Evolutionary conservation across 2,888 invertebrate genomes (phyloP), one percentile per base, ranked within the genome.

Genomic region (Pocota personata): DNA sequence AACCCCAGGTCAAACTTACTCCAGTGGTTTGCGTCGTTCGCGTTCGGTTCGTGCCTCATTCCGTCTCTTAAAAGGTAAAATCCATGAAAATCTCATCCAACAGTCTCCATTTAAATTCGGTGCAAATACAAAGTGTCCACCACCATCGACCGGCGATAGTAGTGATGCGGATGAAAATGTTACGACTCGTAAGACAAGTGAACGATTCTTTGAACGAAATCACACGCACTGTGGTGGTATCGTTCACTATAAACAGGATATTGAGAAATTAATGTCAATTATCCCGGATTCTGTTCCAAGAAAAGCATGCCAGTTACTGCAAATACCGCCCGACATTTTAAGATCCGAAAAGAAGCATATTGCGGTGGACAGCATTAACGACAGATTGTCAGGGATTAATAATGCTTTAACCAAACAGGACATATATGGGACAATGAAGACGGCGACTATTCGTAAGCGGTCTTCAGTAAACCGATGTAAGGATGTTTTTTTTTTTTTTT

Each of bases 1-100:
- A 27, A 48, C 87, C 1, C 14, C 69, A 8, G 19, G 50, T 0
- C 72, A 35, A 12, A 37, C 48, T 1, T 37, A 32, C 8, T 55
- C 19, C 0, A 57, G 37, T 37, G 57, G 76, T 3, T 80, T 94
- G 89, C 94, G 95, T 88, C 94, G 96, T 88, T 94, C 95, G 88
- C 94, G 95, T 91, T 95, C 95, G 88, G 95, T 96, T 90, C 94
- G 96, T 89, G 95, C 95, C 88, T 95, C 95, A 88, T 92, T 96
- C 88, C 94, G 95, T 88, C 92, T 95, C 90, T 94, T 96, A 80
- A 94, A 95, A 91, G 94, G 95, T 93, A 93, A 94, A 88, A 88
- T 91, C 58, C 89, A 92, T 16, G 90, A 90, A 79, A 89, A 73
- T 37, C 79, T 89, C 55, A 82, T 89, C 40, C 58, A 91, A 82